Evolutionary conservation across 2,113 vertebrate genomes (phyloP).

Genomic region (Chionodraco myersi): DNA sequence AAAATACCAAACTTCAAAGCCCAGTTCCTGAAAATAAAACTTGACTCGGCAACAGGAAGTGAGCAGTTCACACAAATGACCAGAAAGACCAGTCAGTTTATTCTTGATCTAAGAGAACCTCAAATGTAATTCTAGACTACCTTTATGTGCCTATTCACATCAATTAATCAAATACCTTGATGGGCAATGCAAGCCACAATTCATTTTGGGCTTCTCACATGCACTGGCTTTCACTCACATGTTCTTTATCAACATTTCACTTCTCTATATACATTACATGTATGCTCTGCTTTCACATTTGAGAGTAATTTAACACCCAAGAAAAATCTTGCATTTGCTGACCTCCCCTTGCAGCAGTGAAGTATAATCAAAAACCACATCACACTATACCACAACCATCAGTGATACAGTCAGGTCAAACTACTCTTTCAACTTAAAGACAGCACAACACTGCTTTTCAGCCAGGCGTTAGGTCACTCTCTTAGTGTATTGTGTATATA

Average conservation of each 20-base stretch:
- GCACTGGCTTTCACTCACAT: not conserved
- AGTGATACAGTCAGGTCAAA: not conserved
- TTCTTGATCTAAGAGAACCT: too few species aligned
- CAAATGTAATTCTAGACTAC: too few species aligned
- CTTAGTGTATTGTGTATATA: too few species aligned
- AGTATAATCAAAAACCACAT: not conserved
- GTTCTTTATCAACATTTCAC: not conserved
- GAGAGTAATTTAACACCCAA: not conserved
- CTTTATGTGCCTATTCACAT: too few species aligned
- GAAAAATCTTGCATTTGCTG: not conserved
- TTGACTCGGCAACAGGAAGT: too few species aligned
- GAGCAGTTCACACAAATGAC: too few species aligned
- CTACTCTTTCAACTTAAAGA: not conserved
- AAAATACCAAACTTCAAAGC: too few species aligned
- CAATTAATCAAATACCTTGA: not conserved
- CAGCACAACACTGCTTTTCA: not conserved
- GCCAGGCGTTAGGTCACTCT: too few species aligned
- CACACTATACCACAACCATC: not conserved
- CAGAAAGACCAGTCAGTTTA: too few species aligned
- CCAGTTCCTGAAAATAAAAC: too few species aligned
- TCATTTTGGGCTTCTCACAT: not conserved
- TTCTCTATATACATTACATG: not conserved
- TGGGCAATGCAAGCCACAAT: not conserved
- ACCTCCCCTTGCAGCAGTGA: not conserved
- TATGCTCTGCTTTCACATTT: conserved; percentile 1